phyloP scores from a whole-genome alignment of 64 coral and sea anemone species.

The Trachythela sp. region DNA sequence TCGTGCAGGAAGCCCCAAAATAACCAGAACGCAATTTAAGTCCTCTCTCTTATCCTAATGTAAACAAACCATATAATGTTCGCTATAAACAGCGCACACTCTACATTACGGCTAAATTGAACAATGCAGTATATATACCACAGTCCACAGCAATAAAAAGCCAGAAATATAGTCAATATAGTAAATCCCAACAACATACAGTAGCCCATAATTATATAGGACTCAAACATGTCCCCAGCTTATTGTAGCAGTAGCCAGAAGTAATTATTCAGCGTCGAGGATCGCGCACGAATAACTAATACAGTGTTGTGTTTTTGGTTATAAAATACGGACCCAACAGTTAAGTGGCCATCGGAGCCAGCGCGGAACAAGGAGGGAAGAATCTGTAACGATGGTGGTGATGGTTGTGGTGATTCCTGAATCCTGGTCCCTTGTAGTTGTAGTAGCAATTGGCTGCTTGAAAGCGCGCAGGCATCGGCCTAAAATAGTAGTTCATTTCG shows the following conservation, averaged over 20 bases:
- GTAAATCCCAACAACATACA: neutral
- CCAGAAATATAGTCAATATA: neutral
- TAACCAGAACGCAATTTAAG: neutral
- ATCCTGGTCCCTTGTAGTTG: neutral
- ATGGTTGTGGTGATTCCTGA: too few relatives aligned
- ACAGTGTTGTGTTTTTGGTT: neutral
- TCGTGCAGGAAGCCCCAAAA: neutral
- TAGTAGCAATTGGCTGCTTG: neutral
- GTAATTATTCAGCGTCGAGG: neutral
- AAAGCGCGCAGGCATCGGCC: neutral
- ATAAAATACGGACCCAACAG: neutral
- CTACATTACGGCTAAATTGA: neutral
- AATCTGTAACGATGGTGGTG: neutral
- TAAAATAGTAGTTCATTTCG: conserved; percentile 9
- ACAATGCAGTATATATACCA: neutral
- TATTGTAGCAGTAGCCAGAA: neutral
- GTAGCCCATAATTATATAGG: neutral
- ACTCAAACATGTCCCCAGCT: neutral
- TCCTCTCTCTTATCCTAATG: neutral
- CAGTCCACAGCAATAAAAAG: neutral
- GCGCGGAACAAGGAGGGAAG: neutral
- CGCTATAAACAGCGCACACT: neutral
- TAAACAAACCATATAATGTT: neutral
- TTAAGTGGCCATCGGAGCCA: conserved; percentile 4
- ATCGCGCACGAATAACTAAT: neutral